Evolutionary conservation across 2,797 vertebrate species (phyloP), one percentile per base, ranked within the genome.

Genomic region (Ambastaia sidthimunki): DNA sequence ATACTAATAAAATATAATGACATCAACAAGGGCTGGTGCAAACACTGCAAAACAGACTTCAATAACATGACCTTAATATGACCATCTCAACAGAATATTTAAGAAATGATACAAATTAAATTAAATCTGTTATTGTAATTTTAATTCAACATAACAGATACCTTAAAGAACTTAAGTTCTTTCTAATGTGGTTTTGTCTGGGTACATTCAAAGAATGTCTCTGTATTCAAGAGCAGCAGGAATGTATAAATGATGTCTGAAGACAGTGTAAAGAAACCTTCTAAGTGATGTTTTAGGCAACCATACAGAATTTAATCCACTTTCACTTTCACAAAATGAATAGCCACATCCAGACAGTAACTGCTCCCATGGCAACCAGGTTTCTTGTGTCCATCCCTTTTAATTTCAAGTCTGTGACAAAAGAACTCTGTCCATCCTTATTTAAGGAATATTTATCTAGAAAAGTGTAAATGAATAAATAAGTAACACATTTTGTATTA

Each of bases 311-410:
- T 71, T 66, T 71, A 44, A 69, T 59, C 23, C n/a, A 70, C 41
- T 47, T 4, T 16, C 25, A 34, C n/a, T 34, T 66, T 71, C n/a
- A 71, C 13, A 37, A 37, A 37, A 4, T 37, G 62, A 52, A 23
- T 62, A 3, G 57, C 28, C 34, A 63, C n/a, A 52, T 60, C 2
- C 0, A 0, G 34, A 70, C 12, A 71, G 19, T 62, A 71, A 60
- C 57, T 7, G 57, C 67, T 70, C 44, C 67, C 67, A 52, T 78
- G 25, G 55, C 67, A 71, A 71, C 76, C 44, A 50, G 18, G 18
- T 63, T 78, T 52, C 3, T 50, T 62, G 41, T 4, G 3, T 34
- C 10, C 19, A 54, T 71, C n/a, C 13, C 19, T 23, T 54, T 62
- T 52, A 50, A 62, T 63, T 12, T 54, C 68, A 78, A 63, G 76